A percentile compares a stretch with the other conserved stretches of the same genome.
These are phyloP conservation scores for Chloroceryle inda DNA, from an alignment of 2,797 vertebrate species.

Conservation along the genomic window DNA sequence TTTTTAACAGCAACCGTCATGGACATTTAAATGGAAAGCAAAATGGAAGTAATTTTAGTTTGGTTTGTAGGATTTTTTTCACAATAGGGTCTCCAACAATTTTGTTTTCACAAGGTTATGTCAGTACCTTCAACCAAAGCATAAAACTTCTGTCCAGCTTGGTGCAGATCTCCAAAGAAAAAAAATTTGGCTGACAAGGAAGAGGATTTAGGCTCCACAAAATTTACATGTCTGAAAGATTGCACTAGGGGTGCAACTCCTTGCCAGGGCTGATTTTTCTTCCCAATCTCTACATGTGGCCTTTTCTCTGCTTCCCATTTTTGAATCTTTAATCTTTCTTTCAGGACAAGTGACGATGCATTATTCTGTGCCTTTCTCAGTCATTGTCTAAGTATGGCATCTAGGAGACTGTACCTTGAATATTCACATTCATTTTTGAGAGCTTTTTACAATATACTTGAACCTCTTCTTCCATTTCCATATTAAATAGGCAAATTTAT, in stretches of 20 bases:
- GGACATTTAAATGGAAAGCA: background rate
- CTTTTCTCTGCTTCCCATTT: background rate
- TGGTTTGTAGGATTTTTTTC: background rate
- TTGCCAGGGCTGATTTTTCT: constrained; percentile 21
- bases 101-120: background rate
- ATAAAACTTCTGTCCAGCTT: background rate
- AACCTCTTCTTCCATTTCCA: background rate
- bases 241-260: background rate
- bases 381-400: background rate
- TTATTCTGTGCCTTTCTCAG: background rate
- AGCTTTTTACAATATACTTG: background rate
- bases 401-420: background rate
- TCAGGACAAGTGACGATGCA: background rate
- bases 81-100: background rate
- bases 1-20: background rate
- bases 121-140: background rate
- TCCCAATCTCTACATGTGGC: background rate
- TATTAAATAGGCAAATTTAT: background rate
- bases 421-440: background rate
- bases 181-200: background rate
- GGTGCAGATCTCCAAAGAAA: background rate
- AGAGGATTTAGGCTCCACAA: background rate
- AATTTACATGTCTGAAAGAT: background rate
- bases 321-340: background rate
- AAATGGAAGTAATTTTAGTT: background rate